Base-by-base conservation (phyloP, 2,888 invertebrate genomes). In the Tetheella fluctuosa region DNA sequence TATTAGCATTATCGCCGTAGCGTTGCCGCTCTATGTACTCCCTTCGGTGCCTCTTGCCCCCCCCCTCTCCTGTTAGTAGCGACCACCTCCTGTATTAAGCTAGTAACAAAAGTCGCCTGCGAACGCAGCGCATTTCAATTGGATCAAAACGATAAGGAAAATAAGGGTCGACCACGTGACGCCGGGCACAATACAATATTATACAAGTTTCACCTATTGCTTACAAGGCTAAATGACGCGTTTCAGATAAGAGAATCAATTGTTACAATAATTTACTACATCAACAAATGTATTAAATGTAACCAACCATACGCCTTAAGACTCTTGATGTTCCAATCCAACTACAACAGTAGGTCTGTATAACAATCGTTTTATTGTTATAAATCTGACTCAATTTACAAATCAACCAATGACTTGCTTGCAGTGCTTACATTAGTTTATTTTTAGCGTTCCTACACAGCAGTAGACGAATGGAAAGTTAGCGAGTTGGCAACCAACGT, bases 391-490 rank as follows among this genome's bases (percentile, higher is more conserved):
- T 68, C 70, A 48, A 48, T 48, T 48, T 20, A 48, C 48, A 73
- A 82, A 81, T 77, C 78, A 71, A 79, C 78, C 74, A 81, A 84
- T 82, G 77, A 81, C 83, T 84, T 78, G 79, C 79, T 78, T 82
- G 85, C 83, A 81, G 79, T 81, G 80, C 80, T 82, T 82, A 86
- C 84, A 84, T 83, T 86, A 77, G 79, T 82, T 84, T 90, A 90
- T 90, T 89, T 90, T 86, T 88, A 90, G 88, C 85, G 71, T 77
- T 81, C 74, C 74, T 80, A 83, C 72, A 76, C 73, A 75, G 80
- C 81, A 81, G 80, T 81, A 83, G 77, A 80, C 86, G 84, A 90
- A 86, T 90, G 89, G 90, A 91, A 91, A 90, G 90, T 88, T 84
- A 86, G 84, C 86, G 85, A 84, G 83, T 84, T 88, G 86, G 88